Evolutionary conservation across 2,888 invertebrate genomes (phyloP).

Genomic region (Heliconius charithonia): DNA sequence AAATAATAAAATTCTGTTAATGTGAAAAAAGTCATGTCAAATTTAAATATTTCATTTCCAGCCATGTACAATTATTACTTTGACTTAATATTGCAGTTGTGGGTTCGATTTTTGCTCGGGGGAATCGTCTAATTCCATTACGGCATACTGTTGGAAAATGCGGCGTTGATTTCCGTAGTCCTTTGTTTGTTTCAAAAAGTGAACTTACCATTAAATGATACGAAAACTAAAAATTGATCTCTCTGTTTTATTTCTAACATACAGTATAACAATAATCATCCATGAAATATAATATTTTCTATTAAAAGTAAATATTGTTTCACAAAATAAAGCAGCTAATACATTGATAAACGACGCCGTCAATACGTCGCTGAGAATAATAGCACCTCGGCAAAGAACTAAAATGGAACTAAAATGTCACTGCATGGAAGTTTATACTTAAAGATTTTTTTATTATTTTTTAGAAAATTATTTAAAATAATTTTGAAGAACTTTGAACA

Average conservation of each 20-base stretch:
- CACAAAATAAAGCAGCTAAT: conserved; percentile 37
- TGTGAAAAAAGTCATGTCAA: too few species aligned
- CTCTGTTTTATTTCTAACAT: neutral
- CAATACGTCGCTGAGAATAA: conserved; percentile 42
- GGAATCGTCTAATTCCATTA: too few species aligned
- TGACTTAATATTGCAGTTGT: too few species aligned
- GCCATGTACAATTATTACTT: too few species aligned
- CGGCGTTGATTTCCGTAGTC: too few species aligned
- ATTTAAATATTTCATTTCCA: too few species aligned
- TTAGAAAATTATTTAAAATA: neutral
- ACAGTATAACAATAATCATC: neutral
- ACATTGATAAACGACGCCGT: conserved; percentile 40
- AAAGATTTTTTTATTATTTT: neutral
- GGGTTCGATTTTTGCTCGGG: too few species aligned
- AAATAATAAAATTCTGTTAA: too few species aligned
- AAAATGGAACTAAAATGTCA: conserved; percentile 15
- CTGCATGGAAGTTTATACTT: neutral
- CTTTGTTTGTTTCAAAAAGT: too few species aligned
- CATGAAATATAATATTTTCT: neutral
- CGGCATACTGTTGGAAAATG: too few species aligned
- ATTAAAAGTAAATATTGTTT: conserved; percentile 10
- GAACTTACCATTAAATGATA: too few species aligned
- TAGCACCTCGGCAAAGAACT: conserved; percentile 20
- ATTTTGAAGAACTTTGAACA: neutral
- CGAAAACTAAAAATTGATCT: neutral